Evolutionary conservation across 2,888 invertebrate species (phyloP), one percentile per base, ranked within the genome.

Genomic region (Cantharis rufa): DNA sequence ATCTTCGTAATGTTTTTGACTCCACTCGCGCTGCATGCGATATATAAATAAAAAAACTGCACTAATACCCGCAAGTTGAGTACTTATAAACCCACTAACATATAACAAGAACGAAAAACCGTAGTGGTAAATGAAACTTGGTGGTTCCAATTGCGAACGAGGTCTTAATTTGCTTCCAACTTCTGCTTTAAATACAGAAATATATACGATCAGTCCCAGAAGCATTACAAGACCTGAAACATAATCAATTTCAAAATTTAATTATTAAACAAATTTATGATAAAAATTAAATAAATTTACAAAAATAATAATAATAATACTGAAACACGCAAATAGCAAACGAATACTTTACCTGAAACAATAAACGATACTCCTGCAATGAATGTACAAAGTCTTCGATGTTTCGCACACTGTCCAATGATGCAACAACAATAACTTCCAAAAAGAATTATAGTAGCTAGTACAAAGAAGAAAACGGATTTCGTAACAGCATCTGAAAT

Each of bases 161-260:
- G 96, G 93, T 78, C 95, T 91, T 77, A 97, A 90, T 88, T 97
- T 97, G 85, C 94, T 94, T 66, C 96, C 96, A 68, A 97, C 92
- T 91, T 97, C 96, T 10, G 96, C 94, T 89, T 97, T 97, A 87
- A 97, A 94, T 85, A 96, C 94, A 75, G 96, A 96, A 90, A 97
- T 96, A 91, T 96, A 97, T 91, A 96, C 95, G 85, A 97, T 95
- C 87, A 97, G 92, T 70, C 96, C 97, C 82, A 95, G 94, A 83
- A 97, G 91, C 95, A 97, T 96, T 81, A 96, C 91, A 80, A 97
- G 90, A 87, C 96, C 97, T 96, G 90, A 71, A 91, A 90, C 66
- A 80, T 81, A 78, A 81, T 76, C 66, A 48, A 0, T 69, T 24
- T 13, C 5, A 69, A 32, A 15, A 32, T 32, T 48, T n/a, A 48